Conservation (phyloP, 2,888 invertebrate species). For the Axea sp. region DNA sequence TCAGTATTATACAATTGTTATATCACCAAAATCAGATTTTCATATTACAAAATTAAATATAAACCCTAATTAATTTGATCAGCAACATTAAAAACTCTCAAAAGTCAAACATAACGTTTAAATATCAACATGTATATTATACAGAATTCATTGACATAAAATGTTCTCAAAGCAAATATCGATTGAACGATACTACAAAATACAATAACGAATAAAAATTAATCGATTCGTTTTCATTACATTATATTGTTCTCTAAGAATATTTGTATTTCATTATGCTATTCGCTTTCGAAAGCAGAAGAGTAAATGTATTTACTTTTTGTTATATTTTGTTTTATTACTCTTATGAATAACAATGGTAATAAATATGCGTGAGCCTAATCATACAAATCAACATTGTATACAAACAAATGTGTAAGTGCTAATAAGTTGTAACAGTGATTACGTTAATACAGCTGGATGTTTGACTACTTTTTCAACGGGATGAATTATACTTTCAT, state of each 20-base stretch:
- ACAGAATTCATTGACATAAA: conserved; percentile 3
- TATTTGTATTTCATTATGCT: conserved; percentile 34
- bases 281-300: conserved; percentile 41
- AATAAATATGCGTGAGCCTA: conserved; percentile 52
- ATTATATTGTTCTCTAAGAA: conserved; percentile 21
- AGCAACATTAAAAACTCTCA: conserved; percentile 18
- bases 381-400: conserved; percentile 52
- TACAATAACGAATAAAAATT: too few species aligned
- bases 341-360: conserved; percentile 41
- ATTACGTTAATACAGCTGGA: conserved; percentile 46
- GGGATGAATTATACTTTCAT: conserved; percentile 15
- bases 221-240: conserved; percentile 7
- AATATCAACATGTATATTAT: conserved; percentile 11
- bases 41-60: conserved; percentile 25
- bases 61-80: conserved; percentile 37
- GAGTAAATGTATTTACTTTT: conserved; percentile 16
- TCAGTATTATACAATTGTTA: conserved; percentile 24
- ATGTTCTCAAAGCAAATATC: conserved; percentile 2
- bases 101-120: conserved; percentile 14
- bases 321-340: conserved; percentile 28
- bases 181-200: neutral
- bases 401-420: conserved; percentile 51
- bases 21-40: neutral
- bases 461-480: conserved; percentile 40
- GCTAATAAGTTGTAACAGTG: conserved; percentile 57